Percentiles rank a stretch among this genome's conserved stretches.
Evolutionary conservation across 2,797 vertebrate species (phyloP).

Genomic region (Anomalospiza imberbis): DNA sequence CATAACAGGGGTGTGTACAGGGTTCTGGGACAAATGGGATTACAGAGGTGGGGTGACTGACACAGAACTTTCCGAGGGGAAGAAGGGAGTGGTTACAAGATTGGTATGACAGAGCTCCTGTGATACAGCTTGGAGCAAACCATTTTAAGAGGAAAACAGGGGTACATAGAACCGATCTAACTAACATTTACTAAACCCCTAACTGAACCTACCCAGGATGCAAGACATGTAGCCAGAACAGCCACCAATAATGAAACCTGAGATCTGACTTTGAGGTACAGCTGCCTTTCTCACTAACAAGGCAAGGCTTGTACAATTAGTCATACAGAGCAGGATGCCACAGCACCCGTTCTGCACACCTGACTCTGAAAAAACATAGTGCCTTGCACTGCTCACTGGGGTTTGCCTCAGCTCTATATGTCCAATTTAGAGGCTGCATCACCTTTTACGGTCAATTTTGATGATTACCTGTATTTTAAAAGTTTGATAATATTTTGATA

Average conservation of each 20-base stretch:
- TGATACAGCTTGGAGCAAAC: no score
- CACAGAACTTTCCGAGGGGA: no score
- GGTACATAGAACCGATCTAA: no score
- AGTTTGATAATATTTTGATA: neutral
- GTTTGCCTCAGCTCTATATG: neutral
- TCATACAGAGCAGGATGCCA: neutral
- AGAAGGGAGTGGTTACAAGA: no score
- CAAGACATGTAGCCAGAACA: neutral
- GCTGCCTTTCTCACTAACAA: neutral
- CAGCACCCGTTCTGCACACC: neutral
- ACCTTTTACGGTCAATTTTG: neutral
- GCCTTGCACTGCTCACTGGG: neutral
- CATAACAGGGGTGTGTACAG: no score
- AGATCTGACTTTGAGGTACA: neutral
- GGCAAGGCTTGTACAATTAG: neutral
- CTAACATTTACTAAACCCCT: no score
- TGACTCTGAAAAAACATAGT: neutral
- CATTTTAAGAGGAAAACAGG: no score
- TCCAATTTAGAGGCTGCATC: neutral
- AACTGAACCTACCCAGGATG: no score
- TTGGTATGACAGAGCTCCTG: no score
- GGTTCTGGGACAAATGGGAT: no score
- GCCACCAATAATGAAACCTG: neutral
- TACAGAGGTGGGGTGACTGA: no score
- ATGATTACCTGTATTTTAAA: neutral